Base-by-base conservation (phyloP, 2,888 invertebrate genomes). In the Rhopalosiphum nymphaeae region DNA sequence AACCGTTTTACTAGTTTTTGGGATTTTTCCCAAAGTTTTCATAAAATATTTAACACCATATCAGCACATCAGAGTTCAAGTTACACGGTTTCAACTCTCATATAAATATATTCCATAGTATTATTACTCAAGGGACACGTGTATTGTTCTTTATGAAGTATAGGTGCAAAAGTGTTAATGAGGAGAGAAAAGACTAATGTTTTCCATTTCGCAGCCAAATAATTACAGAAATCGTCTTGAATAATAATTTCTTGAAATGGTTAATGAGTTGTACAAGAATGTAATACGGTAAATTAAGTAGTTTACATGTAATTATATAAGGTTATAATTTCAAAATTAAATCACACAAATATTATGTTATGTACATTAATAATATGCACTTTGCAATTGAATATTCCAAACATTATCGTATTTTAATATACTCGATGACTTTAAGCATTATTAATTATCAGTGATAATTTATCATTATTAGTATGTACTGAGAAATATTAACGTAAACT, bases 41-140 rank as follows among this genome's bases (percentile, higher is more conserved):
- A 67, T 91, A 61, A 94, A 87, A 91, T 91, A 91, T 94, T 90
- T n/a, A 86, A 94, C 85, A 46, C 89, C 29, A 46, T 7, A 29
- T 29, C 92, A 53, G 26, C 11, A 26, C 84, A 3, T 36, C 57
- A 36, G 46, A 4, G 57, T 89, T 89, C 56, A 36, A 49, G 36
- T 61, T 67, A 88, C 67, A 88, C 44, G 44, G 57, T 84, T 89
- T 44, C 56, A 26, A 56, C 44, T n/a, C 46, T 88, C 29, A 16
- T 10, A 44, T 56, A 49, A 92, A 92, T 61, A 2, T 61, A 92
- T 87, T 61, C 46, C n/a, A 26, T n/a, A 86, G n/a, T 44, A 25
- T 85, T 84, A 56, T 49, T 29, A 42, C 29, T 49, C 61, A 26
- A 1, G 42, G 26, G 61, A 94, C 89, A 90, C 61, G 49, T 61